Evolutionary conservation across 2,888 invertebrate species (phyloP).

Genomic region (Mythimna lalbum): DNA sequence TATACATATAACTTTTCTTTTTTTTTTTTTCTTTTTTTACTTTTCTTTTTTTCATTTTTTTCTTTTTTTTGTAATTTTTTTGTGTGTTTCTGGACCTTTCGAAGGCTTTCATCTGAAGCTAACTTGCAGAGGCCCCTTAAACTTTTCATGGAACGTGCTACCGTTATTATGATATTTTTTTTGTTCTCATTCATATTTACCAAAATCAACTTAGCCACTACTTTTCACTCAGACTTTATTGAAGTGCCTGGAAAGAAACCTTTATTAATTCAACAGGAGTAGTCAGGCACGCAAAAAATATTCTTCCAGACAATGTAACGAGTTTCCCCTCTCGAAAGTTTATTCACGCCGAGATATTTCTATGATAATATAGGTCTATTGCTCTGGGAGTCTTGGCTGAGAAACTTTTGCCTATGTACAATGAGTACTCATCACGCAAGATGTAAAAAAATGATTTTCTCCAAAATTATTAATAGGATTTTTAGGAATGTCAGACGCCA

Average conservation of each 20-base stretch:
- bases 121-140: too few species aligned
- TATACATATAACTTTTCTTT: too few species aligned
- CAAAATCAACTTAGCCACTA: constrained; percentile 1
- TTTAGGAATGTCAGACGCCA: too few species aligned
- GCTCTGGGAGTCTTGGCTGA: constrained; percentile 10
- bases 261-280: constrained; percentile 10
- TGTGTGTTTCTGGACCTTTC: too few species aligned
- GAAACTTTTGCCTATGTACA: constrained; percentile 20
- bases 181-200: neutral
- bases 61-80: too few species aligned
- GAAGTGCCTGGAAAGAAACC: constrained; percentile 2
- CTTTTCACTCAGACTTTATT: constrained; percentile 6
- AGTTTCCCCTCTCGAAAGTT: constrained; percentile 38
- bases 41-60: too few species aligned
- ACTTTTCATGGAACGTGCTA: neutral
- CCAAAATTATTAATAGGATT: neutral
- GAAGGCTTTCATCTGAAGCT: too few species aligned
- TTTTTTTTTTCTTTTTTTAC: too few species aligned
- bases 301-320: constrained; percentile 35
- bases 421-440: neutral
- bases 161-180: too few species aligned
- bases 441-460: neutral
- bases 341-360: constrained; percentile 35
- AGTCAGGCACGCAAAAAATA: constrained; percentile 21
- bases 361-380: constrained; percentile 33